Percentiles rank a stretch among this genome's conserved stretches.
These are phyloP conservation scores for Melipona quadrifasciata DNA, from an alignment of 1,140 invertebrate species.

Conservation along the genomic window DNA sequence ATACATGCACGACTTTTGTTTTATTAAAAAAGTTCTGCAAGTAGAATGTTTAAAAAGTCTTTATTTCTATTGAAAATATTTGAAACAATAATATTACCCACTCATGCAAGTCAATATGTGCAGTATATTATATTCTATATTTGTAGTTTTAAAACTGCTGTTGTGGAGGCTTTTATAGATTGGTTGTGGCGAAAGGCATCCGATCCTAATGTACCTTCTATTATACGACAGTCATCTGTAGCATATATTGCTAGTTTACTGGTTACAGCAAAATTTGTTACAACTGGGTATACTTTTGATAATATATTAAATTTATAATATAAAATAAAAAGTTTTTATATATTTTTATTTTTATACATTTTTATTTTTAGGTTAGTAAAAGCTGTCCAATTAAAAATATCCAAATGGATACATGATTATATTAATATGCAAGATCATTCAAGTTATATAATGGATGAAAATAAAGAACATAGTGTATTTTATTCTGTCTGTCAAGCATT, in stretches of 20 bases:
- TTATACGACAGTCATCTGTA: slow-evolving; percentile 87
- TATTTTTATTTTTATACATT: not conserved
- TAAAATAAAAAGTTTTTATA: no score
- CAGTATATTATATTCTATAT: slow-evolving; percentile 92
- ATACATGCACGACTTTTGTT: slow-evolving; percentile 83
- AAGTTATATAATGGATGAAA: slow-evolving; percentile 80
- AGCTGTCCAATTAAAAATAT: slow-evolving; percentile 85
- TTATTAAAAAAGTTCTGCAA: slow-evolving; percentile 72
- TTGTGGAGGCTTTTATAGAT: slow-evolving; percentile 87
- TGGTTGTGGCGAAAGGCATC: slow-evolving; percentile 90
- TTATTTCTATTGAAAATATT: slow-evolving; percentile 85
- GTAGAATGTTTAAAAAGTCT: slow-evolving; percentile 78
- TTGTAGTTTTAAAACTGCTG: slow-evolving; percentile 85
- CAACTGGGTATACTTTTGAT: slow-evolving; percentile 83
- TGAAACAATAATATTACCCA: slow-evolving; percentile 88
- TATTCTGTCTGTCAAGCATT: slow-evolving; percentile 94
- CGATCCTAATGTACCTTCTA: slow-evolving; percentile 84
- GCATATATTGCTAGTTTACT: slow-evolving; percentile 90
- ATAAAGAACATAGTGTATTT: slow-evolving; percentile 91
- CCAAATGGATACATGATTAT: slow-evolving; percentile 89
- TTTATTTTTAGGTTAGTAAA: slow-evolving; percentile 83
- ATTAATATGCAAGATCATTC: slow-evolving; percentile 84
- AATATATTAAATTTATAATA: not conserved
- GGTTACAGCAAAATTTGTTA: slow-evolving; percentile 86
- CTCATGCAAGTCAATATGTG: slow-evolving; percentile 88